Conservation (phyloP, 2,797 vertebrate species). For the Melanotaenia maccullochi region DNA sequence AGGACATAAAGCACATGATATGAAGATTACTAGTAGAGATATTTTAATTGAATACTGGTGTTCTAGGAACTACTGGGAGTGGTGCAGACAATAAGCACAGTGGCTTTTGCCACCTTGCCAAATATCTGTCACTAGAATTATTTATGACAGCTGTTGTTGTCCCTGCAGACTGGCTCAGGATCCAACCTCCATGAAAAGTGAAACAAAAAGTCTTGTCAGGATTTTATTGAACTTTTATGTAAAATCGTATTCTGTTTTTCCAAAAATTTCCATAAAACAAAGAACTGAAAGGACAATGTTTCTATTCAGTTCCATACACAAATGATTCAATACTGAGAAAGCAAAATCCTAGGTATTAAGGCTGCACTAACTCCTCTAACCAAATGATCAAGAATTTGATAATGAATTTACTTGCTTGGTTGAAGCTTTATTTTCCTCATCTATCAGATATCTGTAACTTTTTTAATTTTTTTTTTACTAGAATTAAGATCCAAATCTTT, state of each 20-base stretch:
- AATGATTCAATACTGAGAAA: not conserved
- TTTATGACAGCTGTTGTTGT: conserved; percentile 42
- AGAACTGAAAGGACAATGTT: not conserved
- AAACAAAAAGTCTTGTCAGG: not conserved
- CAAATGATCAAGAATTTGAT: not conserved
- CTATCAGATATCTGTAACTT: not conserved
- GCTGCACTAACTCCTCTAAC: not conserved
- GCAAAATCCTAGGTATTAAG: not conserved
- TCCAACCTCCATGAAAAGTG: conserved; percentile 27
- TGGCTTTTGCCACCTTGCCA: conserved; percentile 30
- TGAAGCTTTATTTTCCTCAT: not conserved
- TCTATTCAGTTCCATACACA: not conserved
- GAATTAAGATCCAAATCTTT: not conserved
- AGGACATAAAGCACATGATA: not conserved
- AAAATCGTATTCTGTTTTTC: not conserved
- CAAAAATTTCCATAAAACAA: conserved; percentile 1
- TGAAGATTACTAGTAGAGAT: not conserved
- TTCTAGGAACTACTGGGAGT: conserved; percentile 46
- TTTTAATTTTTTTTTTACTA: not conserved
- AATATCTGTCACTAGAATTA: conserved; percentile 44
- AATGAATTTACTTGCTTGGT: not conserved
- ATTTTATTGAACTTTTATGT: conserved; percentile 8
- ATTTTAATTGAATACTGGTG: not conserved
- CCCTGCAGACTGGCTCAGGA: conserved; percentile 4
- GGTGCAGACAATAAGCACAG: conserved; percentile 20